Conservation (phyloP, 2,888 invertebrate species). For the Platynereis dumerilii region DNA sequence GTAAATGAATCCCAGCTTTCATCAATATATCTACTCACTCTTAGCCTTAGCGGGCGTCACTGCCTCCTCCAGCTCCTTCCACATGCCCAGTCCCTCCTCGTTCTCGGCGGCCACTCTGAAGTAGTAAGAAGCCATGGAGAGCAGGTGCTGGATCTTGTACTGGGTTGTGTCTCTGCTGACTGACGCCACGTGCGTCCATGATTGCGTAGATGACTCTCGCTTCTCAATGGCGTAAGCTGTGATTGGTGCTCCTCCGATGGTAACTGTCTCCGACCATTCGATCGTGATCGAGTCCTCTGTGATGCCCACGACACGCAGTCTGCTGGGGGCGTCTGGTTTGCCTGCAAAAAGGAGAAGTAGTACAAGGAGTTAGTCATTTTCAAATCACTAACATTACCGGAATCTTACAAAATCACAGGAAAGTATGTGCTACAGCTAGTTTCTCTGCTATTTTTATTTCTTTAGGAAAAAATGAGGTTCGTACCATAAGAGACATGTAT, state of each 20-base stretch:
- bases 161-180: conserved; percentile 25
- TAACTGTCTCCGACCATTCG: conserved; percentile 57
- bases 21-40: conserved; percentile 35
- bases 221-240: conserved; percentile 47
- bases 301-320: conserved; percentile 41
- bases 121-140: conserved; percentile 68
- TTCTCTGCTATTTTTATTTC: too few species aligned
- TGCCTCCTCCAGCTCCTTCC: conserved; percentile 36
- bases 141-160: conserved; percentile 34
- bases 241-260: conserved; percentile 51
- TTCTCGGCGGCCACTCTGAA: conserved; percentile 87
- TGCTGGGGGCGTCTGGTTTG: conserved; percentile 31
- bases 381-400: too few species aligned
- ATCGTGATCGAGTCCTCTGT: conserved; percentile 51
- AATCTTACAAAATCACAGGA: too few species aligned
- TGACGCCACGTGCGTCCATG: conserved; percentile 35
- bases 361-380: too few species aligned
- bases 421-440: too few species aligned
- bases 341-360: conserved; percentile 23
- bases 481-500: too few species aligned
- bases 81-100: conserved; percentile 72
- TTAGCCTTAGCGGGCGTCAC: conserved; percentile 35
- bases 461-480: too few species aligned
- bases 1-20: too few species aligned
- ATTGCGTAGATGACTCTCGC: conserved; percentile 31